Evolutionary conservation across 2,113 vertebrate species (phyloP), one percentile per base, ranked within the genome.

Genomic region (Cryptomyrus ogoouensis): DNA sequence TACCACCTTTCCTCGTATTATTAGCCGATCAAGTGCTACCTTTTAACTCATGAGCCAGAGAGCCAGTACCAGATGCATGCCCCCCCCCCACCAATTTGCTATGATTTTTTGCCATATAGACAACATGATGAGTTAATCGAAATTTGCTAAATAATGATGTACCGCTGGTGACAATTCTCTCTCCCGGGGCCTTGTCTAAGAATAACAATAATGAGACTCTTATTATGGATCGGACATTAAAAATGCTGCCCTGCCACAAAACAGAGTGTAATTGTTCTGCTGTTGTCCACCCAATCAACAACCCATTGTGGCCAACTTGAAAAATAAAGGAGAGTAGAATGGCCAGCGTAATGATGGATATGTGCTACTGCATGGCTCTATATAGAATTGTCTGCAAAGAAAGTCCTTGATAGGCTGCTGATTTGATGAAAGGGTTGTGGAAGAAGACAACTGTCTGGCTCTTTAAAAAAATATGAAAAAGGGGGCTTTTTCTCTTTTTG

Each of bases 131-230:
- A 98, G 97, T 97, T 98, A 97, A 99, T 99, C 96, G 97, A 98
- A 98, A 98, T 98, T 97, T 97, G 97, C 96, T 94, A 99, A 98
- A 98, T 98, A 98, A 98, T 98, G 97, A 97, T 96, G 96, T 97
- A 97, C 96, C 94, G 95, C 95, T 94, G 96, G 96, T 96, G 96
- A 97, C 97, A 96, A 97, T 98, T 97, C 96, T 96, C 96, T 97
- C 96, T 97, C 95, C 96, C 94, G 95, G 96, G 96, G 96, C 97
- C 97, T 95, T 95, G 96, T 96, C 96, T 96, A 97, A 97, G 96
- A 98, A 98, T 97, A 98, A 98, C 97, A 98, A 99, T 99, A 98
- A 99, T 98, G 98, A 98, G 97, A 95, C 97, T 97, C 98, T 99
- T 99, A 98, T 98, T 95, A 96, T 96, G 96, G 95, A 96, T 94